Evolutionary conservation across 2,797 vertebrate genomes (phyloP).

Genomic region (Lepidocolaptes lacrymiger): DNA sequence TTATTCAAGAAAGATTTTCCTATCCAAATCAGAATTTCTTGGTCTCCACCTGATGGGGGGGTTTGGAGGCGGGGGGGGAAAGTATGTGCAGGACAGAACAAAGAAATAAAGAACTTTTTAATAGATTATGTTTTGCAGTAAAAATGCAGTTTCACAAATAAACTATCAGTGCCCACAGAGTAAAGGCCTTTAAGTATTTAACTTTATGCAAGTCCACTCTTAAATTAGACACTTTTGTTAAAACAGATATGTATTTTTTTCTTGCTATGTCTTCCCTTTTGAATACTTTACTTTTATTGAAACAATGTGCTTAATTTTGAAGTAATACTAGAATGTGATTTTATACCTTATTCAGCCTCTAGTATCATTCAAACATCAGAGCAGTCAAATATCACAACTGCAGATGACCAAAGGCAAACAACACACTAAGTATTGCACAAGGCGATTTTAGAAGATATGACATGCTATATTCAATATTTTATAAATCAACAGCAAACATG

Average conservation of each 20-base stretch:
- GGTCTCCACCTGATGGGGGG: not conserved
- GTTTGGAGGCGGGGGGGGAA: accelerated
- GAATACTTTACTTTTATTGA: not conserved
- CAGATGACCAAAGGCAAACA: not conserved
- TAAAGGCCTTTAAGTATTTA: not conserved
- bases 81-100: not conserved
- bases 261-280: not conserved
- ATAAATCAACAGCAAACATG: not conserved
- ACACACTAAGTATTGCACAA: not conserved
- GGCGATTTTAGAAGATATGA: not conserved
- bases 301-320: not conserved
- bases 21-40: not conserved
- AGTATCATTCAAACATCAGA: not conserved
- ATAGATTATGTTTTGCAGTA: not conserved
- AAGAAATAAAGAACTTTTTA: not conserved
- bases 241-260: not conserved
- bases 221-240: not conserved
- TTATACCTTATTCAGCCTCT: not conserved
- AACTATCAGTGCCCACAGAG: not conserved
- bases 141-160: not conserved
- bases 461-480: not conserved
- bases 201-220: not conserved
- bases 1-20: not conserved
- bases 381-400: not conserved
- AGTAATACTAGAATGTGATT: not conserved